Evolutionary conservation across 2,888 invertebrate species (phyloP).

Genomic region (Cheiracanthium punctorium): DNA sequence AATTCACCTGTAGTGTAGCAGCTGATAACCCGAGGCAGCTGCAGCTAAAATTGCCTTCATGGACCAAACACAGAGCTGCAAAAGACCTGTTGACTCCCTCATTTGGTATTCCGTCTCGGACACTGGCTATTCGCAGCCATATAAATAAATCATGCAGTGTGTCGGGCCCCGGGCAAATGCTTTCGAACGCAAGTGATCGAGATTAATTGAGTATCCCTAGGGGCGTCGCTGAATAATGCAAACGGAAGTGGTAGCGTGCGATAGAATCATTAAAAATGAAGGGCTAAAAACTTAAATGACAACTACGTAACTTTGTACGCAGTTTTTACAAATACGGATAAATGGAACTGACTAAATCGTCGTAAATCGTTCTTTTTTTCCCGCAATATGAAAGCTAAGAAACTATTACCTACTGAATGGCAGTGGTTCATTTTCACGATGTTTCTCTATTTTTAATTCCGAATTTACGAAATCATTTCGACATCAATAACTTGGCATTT

Average conservation of each 20-base stretch:
- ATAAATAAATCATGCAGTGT: neutral
- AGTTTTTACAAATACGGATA: no score
- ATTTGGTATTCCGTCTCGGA: neutral
- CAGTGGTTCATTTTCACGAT: no score
- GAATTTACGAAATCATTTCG: no score
- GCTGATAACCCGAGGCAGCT: neutral
- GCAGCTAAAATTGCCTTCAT: neutral
- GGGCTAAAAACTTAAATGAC: neutral
- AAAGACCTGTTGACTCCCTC: neutral
- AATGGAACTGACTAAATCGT: no score
- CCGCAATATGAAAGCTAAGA: no score
- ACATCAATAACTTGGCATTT: no score
- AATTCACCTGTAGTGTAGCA: neutral
- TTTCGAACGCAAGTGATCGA: neutral
- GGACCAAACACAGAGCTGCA: neutral
- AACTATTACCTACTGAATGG: no score
- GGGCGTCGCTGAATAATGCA: neutral
- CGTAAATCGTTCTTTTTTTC: no score
- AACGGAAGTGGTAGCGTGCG: neutral
- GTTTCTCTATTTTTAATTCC: no score
- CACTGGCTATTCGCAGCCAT: neutral
- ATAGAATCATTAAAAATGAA: neutral
- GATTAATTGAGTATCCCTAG: neutral
- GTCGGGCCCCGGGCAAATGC: neutral
- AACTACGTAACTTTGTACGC: no score